phyloP scores from a whole-genome alignment of 2,113 vertebrate species.

The Leuciscus idus region DNA sequence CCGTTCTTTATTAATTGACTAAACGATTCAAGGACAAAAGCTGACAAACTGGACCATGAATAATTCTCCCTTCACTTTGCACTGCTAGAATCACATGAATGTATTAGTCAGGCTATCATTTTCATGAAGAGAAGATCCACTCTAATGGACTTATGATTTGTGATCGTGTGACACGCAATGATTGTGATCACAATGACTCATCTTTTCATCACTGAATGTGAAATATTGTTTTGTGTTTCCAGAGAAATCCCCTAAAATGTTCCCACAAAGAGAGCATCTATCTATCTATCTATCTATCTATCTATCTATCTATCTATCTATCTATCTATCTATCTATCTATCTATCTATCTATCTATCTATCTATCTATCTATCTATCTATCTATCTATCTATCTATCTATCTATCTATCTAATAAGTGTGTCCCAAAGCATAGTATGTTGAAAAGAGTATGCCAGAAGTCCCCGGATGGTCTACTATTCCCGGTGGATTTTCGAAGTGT shows the following conservation, averaged over 20 bases:
- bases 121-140: constrained; percentile 6
- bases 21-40: constrained; percentile 72
- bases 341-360: too few relatives aligned
- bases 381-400: too few relatives aligned
- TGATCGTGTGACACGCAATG: constrained; percentile 1
- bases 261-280: background rate
- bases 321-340: too few relatives aligned
- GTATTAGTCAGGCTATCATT: background rate
- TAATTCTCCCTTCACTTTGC: constrained; percentile 31
- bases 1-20: constrained; percentile 67
- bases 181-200: background rate
- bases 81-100: background rate
- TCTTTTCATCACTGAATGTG: background rate
- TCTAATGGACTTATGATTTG: constrained; percentile 21
- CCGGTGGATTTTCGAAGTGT: too few relatives aligned
- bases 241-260: constrained; percentile 13
- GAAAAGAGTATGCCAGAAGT: too few relatives aligned
- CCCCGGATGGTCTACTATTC: too few relatives aligned
- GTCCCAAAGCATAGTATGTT: too few relatives aligned
- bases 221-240: background rate
- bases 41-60: constrained; percentile 69
- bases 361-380: too few relatives aligned
- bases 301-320: too few relatives aligned
- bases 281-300: too few relatives aligned
- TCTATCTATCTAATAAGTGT: too few relatives aligned